Evolutionary conservation across 2,113 vertebrate genomes (phyloP), one percentile per base, ranked within the genome.

Genomic region (Heterotis niloticus): DNA sequence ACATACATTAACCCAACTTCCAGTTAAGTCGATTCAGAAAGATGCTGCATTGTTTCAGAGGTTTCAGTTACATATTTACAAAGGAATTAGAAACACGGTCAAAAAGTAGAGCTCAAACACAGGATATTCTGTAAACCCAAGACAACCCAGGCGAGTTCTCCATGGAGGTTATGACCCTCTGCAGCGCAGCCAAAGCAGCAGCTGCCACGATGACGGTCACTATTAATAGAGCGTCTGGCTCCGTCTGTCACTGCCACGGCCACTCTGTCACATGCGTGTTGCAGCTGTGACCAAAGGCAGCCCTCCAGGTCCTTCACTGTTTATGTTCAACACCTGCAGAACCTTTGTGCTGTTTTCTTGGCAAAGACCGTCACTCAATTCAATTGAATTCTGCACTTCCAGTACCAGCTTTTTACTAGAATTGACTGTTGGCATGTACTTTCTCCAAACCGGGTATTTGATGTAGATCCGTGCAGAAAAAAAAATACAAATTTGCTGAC

Each of bases 221-320:
- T 88, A 85, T 86, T 86, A 84, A 85, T 86, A 88, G 81, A 9
- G 34, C 54, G 72, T 65, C 54, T 57, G 59, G 66, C 29, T 59
- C 28, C 34, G 24, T 66, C 66, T 29, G 12, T 23, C 79, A 87
- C 81, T 65, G 29, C 68, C 51, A 24, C 65, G 74, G 68, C 72
- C 34, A 34, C 66, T 73, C 34, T 13, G 56, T 74, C 14, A 10
- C n/a, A 73, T 72, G 23, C n/a, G 57, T 59, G 14, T 29, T 26
- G 14, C 14, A 60, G 29, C 64, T 69, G 17, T 54, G 71, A 62
- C 52, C 24, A 60, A 62, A 20, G 52, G 73, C 70, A 80, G 24
- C 13, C 11, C 52, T n/a, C 26, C 72, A n/a, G 9, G 12, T 75
- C 17, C 62, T 14, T 14, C 26, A 26, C 18, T 26, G 20, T 0